Evolutionary conservation across 1,140 invertebrate genomes (phyloP), one percentile per base, ranked within the genome.

Genomic region (Lineus longissimus): DNA sequence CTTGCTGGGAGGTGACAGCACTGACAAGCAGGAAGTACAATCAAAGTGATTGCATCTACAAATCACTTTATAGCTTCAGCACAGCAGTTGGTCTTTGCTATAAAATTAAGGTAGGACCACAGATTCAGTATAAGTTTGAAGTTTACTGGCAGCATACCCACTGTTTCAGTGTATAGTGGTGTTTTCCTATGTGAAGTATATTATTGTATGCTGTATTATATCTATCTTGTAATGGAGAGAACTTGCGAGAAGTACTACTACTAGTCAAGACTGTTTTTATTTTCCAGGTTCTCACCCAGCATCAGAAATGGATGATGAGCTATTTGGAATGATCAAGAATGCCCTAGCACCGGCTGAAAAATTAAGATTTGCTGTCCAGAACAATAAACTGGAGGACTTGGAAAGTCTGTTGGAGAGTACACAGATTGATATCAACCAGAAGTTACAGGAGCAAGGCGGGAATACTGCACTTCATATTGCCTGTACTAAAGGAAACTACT

Each of bases 381-480:
- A 51, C 47, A 22, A 19, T 51, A 51, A 19, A 6, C n/a, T 4
- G 25, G 47, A 51, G n/a, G 33, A 36, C 15, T n/a, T 51, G 6
- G n/a, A 51, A 19, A 19, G 25, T 51, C 47, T 51, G n/a, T n/a
- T 51, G 47, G 47, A 51, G 47, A 51, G n/a, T 36, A 7, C 33
- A 4, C 6, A 27, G 4, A 27, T 27, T 27, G 25, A 51, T 22
- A 27, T 51, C 47, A 51, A 51, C 25, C n/a, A 19, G n/a, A 51
- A 27, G n/a, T 9, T 51, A 51, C 47, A 51, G 4, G n/a, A 51
- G n/a, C 47, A 22, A n/a, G 47, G 47, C 9, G 47, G 47, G 47
- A 51, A 51, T 27, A 51, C 47, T 7, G 47, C 47, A 51, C 25
- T 51, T 22, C 47, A 51, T n/a, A 51, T 51, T 9, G 47, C 47